phyloP scores from a whole-genome alignment of 2,797 vertebrate genomes.

The Notamacropus eugenii region DNA sequence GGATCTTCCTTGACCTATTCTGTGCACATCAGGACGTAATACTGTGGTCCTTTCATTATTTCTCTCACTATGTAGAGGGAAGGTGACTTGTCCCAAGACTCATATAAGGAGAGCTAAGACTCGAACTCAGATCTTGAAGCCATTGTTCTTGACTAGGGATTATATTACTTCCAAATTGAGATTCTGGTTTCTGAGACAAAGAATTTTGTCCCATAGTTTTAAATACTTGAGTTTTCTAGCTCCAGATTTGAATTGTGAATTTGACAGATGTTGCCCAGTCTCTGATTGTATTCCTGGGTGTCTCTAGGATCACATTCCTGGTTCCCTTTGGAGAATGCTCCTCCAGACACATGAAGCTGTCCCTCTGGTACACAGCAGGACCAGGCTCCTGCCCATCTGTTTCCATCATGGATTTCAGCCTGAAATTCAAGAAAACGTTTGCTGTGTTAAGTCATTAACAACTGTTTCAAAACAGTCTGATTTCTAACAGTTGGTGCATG shows the following conservation, averaged over 20 bases:
- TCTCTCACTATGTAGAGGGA: neutral
- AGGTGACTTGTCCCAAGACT: neutral
- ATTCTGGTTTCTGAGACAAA: conserved; percentile 51
- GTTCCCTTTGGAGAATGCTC: conserved; percentile 58
- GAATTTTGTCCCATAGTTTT: conserved; percentile 45
- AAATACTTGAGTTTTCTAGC: conserved; percentile 31
- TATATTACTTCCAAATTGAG: conserved; percentile 17
- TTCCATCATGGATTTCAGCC: conserved; percentile 68
- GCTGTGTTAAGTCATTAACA: conserved; percentile 78
- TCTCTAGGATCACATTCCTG: conserved; percentile 58
- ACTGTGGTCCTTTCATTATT: neutral
- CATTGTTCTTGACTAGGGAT: conserved; percentile 15
- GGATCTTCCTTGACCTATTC: neutral
- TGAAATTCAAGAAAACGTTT: conserved; percentile 71
- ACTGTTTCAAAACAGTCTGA: conserved; percentile 82
- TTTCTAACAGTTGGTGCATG: conserved; percentile 79
- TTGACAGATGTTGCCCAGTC: conserved; percentile 63
- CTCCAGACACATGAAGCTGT: conserved; percentile 60
- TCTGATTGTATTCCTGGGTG: conserved; percentile 57
- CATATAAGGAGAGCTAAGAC: neutral
- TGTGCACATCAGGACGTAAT: neutral
- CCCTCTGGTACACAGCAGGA: conserved; percentile 69
- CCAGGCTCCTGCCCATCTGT: conserved; percentile 76
- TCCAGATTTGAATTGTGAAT: conserved; percentile 55
- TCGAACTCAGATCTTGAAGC: neutral